Base-by-base conservation (phyloP, 2,888 invertebrate species). In the Dorcus hopei region DNA sequence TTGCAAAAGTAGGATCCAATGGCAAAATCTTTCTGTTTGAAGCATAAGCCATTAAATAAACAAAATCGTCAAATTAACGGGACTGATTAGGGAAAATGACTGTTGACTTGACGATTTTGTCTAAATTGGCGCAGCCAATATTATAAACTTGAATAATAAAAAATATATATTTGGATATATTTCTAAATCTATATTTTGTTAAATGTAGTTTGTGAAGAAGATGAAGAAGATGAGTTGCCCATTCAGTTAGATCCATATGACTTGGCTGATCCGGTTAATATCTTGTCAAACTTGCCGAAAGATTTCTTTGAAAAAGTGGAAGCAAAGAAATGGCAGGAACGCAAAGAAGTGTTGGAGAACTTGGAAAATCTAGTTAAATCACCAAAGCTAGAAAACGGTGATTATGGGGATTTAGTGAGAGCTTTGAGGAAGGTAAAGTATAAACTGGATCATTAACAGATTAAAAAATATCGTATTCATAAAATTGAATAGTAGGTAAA, bases 261-360 rank as follows among this genome's bases (percentile, higher is more conserved):
- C 56, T 80, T 97, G 0, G 78, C 97, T 38, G 92, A 93, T 68
- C 92, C 97, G 0, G 95, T 96, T 49, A 96, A 99, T 73, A 93
- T 99, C 65, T 77, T 98, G 0, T 89, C 93, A 0, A 93, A 95
- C 74, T 79, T 99, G 39, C 96, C 97, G 0, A 94, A 95, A 79
- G 95, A 97, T 77, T 98, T 97, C 77, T 95, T 90, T 74, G 96
- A 97, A 3, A 93, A 96, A 76, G 76, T 93, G 3, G 95, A 98
- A 70, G 93, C 93, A 0, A 97, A 95, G 77, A 97, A 95, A 73
- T 99, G 97, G 99, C 94, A 94, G 73, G 94, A 97, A 57, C 82
- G 99, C 33, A 97, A 96, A 74, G 97, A 97, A 74, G 90, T 91
- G 0, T 77, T 99, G 9, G 97, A 97, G 68, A 82, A 83, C 0